Base-by-base conservation (phyloP, 1,140 invertebrate genomes). In the Cardiocondyla obscurior region DNA sequence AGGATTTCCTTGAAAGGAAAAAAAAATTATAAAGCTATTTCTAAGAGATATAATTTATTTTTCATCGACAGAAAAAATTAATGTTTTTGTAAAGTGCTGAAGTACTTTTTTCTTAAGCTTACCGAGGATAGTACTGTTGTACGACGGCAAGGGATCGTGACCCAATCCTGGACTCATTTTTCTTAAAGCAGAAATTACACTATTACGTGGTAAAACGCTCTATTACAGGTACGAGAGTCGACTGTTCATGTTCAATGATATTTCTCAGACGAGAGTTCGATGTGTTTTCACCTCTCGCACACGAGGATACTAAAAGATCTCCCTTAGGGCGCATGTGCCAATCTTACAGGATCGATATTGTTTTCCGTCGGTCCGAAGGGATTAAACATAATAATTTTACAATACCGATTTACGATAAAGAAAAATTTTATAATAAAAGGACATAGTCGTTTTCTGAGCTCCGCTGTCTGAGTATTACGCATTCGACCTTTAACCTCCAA, bases 111-210 rank as follows among this genome's bases (percentile, higher is more conserved):
- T 14, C 28, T 16, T 5, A 8, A 42, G 87, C 91, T 92, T 64
- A 93, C 93, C 92, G 81, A 92, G 58, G 36, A 82, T 69, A 46
- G 92, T 93, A 77, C 89, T 90, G 82, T 94, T 93, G 84, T 93
- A 93, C 2, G 90, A 91, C 39, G 89, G 89, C 69, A 93, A 85
- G 70, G 92, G 91, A 87, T 94, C 93, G 74, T 93, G 92, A 76
- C 93, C 93, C 5, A 93, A 86, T 85, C 92, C 92, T 36, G 92
- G 93, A 87, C 89, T 93, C 92, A 93, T 93, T 81, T 90, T 88
- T 49, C 2, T 58, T 53, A 49, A 44, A 81, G 55, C 36, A 12
- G 46, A 58, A 62, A 53, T 51, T 51, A 46, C 42, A 49, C 57
- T 46, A 10, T 53, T 58, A 16, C 69, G 55, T n/a, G 12, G 46